Evolutionary conservation across 2,113 vertebrate genomes (phyloP).

Genomic region (Geococcyx californianus): DNA sequence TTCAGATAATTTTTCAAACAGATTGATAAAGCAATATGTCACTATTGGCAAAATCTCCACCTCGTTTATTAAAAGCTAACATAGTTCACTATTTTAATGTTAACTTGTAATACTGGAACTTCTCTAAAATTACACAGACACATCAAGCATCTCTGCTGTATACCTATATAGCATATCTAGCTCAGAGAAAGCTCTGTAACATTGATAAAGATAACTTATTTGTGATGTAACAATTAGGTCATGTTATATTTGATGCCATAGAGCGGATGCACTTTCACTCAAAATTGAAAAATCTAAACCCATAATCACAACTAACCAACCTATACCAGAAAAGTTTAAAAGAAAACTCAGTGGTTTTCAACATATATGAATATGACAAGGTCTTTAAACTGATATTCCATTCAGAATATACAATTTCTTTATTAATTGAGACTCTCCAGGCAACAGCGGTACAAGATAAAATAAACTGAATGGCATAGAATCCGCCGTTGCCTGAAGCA

Average conservation of each 20-base stretch:
- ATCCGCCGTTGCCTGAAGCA: constrained; percentile 49
- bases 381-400: constrained; percentile 48
- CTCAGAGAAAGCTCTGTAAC: neutral
- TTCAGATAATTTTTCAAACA: neutral
- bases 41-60: neutral
- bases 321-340: neutral
- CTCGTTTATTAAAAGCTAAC: neutral
- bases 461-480: constrained; percentile 65
- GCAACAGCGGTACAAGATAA: constrained; percentile 40
- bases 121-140: neutral
- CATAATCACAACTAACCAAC: neutral
- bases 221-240: neutral
- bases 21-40: neutral
- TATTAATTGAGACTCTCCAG: constrained; percentile 62
- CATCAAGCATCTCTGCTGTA: neutral
- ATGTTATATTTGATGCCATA: neutral
- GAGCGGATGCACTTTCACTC: neutral
- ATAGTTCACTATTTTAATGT: neutral
- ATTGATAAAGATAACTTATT: neutral
- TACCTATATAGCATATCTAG: neutral
- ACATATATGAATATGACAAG: neutral
- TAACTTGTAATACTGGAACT: neutral
- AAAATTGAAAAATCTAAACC: neutral
- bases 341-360: neutral
- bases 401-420: constrained; percentile 49